Conservation (phyloP, 1,140 invertebrate genomes). For the Drosophila saltans region DNA sequence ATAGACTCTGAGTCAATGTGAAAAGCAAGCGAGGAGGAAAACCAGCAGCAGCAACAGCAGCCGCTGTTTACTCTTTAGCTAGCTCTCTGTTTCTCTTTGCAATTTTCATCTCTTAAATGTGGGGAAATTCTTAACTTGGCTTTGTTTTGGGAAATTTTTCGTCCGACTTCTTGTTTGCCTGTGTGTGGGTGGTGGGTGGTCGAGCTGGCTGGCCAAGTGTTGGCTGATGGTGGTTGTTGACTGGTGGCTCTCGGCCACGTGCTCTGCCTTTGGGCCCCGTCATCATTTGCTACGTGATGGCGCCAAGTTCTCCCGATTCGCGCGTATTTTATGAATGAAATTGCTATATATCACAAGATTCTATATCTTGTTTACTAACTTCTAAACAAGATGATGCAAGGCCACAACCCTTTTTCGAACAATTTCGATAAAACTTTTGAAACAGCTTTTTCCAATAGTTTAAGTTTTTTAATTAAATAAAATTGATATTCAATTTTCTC, state of each 20-base stretch:
- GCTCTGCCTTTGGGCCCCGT: conserved; percentile 47
- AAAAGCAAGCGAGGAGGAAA: conserved; percentile 44
- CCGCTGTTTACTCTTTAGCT: conserved; percentile 23
- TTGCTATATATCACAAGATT: conserved; percentile 16
- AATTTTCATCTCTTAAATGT: conserved; percentile 51
- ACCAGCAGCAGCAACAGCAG: conserved; percentile 18
- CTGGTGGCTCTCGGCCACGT: conserved; percentile 48
- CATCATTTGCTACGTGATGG: conserved; percentile 55
- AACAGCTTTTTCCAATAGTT: no score
- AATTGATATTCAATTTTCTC: no score
- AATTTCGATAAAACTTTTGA: not conserved
- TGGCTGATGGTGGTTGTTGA: not conserved
- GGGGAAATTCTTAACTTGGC: conserved; percentile 57
- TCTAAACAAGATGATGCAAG: not conserved
- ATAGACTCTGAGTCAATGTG: conserved; percentile 65
- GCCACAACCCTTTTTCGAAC: not conserved
- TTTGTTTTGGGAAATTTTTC: conserved; percentile 73
- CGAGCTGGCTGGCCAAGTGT: not conserved
- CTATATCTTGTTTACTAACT: conserved; percentile 7
- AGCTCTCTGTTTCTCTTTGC: conserved; percentile 25
- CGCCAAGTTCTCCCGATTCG: conserved; percentile 6
- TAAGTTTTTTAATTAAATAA: no score
- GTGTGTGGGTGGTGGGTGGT: not conserved
- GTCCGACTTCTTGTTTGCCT: not conserved
- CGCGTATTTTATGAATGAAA: conserved; percentile 71